These are phyloP conservation scores for Lepidotrigona ventralis DNA, from an alignment of 1,140 invertebrate genomes.

Conservation along the genomic window DNA sequence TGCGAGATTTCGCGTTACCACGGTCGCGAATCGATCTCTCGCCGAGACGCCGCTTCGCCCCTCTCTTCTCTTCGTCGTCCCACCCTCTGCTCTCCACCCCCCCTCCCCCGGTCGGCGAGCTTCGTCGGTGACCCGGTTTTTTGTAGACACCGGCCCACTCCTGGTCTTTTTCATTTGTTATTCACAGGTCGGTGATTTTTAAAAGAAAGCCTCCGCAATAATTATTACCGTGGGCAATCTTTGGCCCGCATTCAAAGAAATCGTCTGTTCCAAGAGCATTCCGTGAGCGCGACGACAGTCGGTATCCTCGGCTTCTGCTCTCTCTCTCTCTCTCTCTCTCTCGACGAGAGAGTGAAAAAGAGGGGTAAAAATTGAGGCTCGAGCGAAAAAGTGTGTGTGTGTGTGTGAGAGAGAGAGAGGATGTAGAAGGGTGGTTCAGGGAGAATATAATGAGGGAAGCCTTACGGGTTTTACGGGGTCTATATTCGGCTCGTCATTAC, in stretches of 20 bases:
- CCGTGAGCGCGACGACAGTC: conserved; percentile 42
- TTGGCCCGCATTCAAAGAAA: conserved; percentile 63
- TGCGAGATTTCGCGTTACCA: conserved; percentile 33
- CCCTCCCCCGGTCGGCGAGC: not conserved
- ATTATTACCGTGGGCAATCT: conserved; percentile 66
- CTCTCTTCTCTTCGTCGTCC: not conserved
- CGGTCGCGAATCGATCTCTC: conserved; percentile 40
- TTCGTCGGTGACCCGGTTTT: conserved; percentile 34
- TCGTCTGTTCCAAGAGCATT: conserved; percentile 46
- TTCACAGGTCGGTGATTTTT: conserved; percentile 63
- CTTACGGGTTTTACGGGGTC: conserved; percentile 56
- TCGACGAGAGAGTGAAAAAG: conserved; percentile 1
- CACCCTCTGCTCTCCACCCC: too few species aligned
- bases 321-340: not conserved
- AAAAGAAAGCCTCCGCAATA: conserved; percentile 63
- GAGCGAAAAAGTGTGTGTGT: not conserved
- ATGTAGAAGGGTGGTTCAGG: conserved; percentile 11
- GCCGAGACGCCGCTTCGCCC: conserved; percentile 17
- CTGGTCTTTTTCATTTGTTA: conserved; percentile 65
- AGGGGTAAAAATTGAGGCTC: conserved; percentile 17
- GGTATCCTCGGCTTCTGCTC: not conserved
- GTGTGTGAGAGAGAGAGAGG: not conserved
- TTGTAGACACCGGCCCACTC: conserved; percentile 38
- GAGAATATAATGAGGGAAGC: conserved; percentile 64
- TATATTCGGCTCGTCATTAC: conserved; percentile 63